Base-by-base conservation (phyloP, 2,888 invertebrate species). In the Clivina fossor region DNA sequence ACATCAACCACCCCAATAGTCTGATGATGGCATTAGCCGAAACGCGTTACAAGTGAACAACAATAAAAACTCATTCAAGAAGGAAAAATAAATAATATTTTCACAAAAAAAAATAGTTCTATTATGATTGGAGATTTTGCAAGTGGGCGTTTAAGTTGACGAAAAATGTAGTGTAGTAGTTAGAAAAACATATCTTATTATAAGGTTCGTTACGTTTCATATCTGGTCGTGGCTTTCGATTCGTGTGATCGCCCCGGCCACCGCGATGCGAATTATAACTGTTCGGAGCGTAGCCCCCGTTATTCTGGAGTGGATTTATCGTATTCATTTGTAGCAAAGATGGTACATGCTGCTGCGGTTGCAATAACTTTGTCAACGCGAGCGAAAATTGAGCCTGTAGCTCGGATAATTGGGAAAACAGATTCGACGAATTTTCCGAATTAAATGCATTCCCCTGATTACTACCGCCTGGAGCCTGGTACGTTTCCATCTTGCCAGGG, bases 381-480 rank as follows among this genome's bases (percentile, higher is more conserved):
- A 88, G 77, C 18, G 86, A 87, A 47, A 88, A 76, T 60, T 87
- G 85, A 60, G 88, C 84, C 70, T 88, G 86, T 18, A 86, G 84
- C 63, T 71, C 69, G 56, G 71, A 66, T 63, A 72, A 66, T 63
- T 71, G 71, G 62, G 68, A 68, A 60, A 71, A 62, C 49, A 59
- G 48, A 30, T 57, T 58, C 54, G 58, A 58, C 16, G 67, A 66
- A 67, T 67, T 71, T 64, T 68, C 62, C 60, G 69, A 68, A 63
- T 64, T 66, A 58, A 67, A 65, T 59, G 66, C 68, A 60, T 73
- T 73, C 24, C 46, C 54, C 22, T 46, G 37, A 22, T 35, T 37
- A n/a, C n/a, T n/a, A n/a, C n/a, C n/a, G 30, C 55, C 55, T 19
- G 55, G 55, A 38, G 38, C 40, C n/a, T n/a, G n/a, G n/a, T n/a